Conservation (phyloP, 92 coral and sea anemone genomes). For the Phenganax stokvisi region DNA sequence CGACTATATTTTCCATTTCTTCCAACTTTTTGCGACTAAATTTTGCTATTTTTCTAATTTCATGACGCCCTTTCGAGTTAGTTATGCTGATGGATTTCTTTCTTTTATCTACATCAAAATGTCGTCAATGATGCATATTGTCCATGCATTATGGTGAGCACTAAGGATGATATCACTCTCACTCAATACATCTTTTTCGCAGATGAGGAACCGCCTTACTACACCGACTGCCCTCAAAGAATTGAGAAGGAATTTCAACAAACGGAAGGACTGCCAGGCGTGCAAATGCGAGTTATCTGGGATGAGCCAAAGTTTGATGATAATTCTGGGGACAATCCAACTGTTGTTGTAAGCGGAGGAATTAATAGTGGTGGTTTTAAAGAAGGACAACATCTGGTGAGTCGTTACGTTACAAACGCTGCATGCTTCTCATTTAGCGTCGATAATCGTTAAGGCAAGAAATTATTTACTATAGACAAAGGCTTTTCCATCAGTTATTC, state of each 20-base stretch:
- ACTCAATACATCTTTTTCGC: background rate
- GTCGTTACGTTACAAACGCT: no score
- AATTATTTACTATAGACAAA: no score
- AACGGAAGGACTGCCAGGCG: background rate
- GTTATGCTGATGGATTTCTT: no score
- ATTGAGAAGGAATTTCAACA: conserved; percentile 40
- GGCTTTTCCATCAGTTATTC: no score
- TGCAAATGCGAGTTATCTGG: conserved; percentile 54
- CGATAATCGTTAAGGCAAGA: no score
- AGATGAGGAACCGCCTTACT: conserved; percentile 81
- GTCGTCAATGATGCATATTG: no score
- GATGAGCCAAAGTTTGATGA: conserved; percentile 56
- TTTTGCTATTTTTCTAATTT: no score
- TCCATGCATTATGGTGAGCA: background rate
- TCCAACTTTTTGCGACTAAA: no score
- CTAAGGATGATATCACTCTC: background rate
- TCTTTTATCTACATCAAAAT: no score
- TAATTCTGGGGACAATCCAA: conserved; percentile 63
- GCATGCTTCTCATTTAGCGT: no score
- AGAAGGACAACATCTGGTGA: conserved; percentile 9
- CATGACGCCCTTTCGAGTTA: no score
- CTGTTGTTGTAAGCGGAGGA: conserved; percentile 1
- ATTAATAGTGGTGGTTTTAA: background rate
- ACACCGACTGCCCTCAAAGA: conserved; percentile 66
- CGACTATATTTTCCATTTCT: no score